Conservation (phyloP, 2,797 vertebrate genomes). For the Lutjanus campechanus region DNA sequence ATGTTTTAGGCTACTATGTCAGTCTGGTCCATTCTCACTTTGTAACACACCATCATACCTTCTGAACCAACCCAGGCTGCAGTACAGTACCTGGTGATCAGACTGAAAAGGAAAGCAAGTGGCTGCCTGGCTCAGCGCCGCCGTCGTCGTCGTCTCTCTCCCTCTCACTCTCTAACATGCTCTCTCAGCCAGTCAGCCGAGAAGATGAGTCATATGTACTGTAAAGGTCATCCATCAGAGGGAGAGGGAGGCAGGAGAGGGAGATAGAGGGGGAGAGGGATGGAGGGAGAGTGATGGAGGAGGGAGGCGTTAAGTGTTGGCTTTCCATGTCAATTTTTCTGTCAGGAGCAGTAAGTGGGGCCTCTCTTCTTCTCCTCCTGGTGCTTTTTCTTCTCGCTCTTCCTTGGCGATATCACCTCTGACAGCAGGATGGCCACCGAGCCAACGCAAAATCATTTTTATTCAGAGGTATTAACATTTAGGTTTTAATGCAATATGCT, state of each 20-base stretch:
- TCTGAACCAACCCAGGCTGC: not conserved
- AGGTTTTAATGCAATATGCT: not conserved
- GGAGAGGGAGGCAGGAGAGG: slow-evolving; percentile 6
- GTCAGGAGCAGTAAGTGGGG: slow-evolving; percentile 69
- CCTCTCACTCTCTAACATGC: slow-evolving; percentile 31
- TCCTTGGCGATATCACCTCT: slow-evolving; percentile 18
- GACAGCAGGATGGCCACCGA: slow-evolving; percentile 11
- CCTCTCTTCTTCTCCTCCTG: slow-evolving; percentile 37
- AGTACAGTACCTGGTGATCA: slow-evolving; percentile 36
- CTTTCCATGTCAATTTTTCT: slow-evolving; percentile 69
- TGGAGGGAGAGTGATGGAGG: slow-evolving; percentile 57
- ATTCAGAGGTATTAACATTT: slow-evolving; percentile 9
- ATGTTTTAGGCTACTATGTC: not conserved
- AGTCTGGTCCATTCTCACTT: not conserved
- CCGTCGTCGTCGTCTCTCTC: slow-evolving; percentile 12
- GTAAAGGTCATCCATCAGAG: slow-evolving; percentile 75
- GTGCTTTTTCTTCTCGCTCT: slow-evolving; percentile 30
- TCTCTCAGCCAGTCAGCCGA: slow-evolving; percentile 49
- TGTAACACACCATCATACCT: not conserved
- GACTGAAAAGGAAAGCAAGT: slow-evolving; percentile 15
- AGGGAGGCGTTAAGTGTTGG: slow-evolving; percentile 68
- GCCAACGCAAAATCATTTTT: not conserved
- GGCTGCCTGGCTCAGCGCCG: not conserved
- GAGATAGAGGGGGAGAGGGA: slow-evolving; percentile 34
- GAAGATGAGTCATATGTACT: slow-evolving; percentile 70